Evolutionary conservation across 1,140 invertebrate species (phyloP).

Genomic region (Brachionus angularis): DNA sequence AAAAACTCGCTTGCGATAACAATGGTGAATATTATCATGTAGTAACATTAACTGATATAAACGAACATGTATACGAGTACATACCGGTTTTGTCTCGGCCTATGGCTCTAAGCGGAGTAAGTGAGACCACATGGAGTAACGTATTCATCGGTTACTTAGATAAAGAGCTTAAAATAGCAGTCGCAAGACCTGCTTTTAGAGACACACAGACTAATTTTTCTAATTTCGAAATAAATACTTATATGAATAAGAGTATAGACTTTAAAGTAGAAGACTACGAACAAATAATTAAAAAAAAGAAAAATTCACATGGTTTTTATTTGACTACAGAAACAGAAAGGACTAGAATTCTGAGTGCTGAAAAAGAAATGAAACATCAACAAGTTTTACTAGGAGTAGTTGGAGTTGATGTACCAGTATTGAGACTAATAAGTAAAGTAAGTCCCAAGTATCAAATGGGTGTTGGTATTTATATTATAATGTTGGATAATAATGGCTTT

Average conservation of each 20-base stretch:
- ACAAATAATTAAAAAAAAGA: slow-evolving; percentile 33
- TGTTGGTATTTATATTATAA: slow-evolving; percentile 26
- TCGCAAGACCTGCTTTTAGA: slow-evolving; percentile 25
- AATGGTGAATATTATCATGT: slow-evolving; percentile 43
- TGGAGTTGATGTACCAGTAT: slow-evolving; percentile 43
- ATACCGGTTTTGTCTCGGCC: slow-evolving; percentile 40
- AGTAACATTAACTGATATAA: slow-evolving; percentile 21
- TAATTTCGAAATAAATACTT: neutral
- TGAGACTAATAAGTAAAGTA: slow-evolving; percentile 9
- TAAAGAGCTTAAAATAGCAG: slow-evolving; percentile 42
- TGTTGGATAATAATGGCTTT: slow-evolving; percentile 41
- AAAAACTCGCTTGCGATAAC: slow-evolving; percentile 48
- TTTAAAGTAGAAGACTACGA: slow-evolving; percentile 20
- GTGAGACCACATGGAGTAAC: slow-evolving; percentile 43
- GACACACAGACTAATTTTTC: neutral
- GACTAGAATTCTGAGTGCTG: neutral
- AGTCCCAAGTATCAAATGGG: slow-evolving; percentile 41
- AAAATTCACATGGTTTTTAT: slow-evolving; percentile 10
- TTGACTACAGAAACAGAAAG: neutral
- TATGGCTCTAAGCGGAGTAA: slow-evolving; percentile 4
- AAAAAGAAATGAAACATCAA: neutral
- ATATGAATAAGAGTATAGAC: slow-evolving; percentile 24
- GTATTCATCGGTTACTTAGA: slow-evolving; percentile 44
- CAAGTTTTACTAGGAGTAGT: slow-evolving; percentile 27
- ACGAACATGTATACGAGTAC: slow-evolving; percentile 43